These are phyloP conservation scores for Pachymerium ferrugineum DNA, from an alignment of 2,888 invertebrate species.

Conservation along the genomic window DNA sequence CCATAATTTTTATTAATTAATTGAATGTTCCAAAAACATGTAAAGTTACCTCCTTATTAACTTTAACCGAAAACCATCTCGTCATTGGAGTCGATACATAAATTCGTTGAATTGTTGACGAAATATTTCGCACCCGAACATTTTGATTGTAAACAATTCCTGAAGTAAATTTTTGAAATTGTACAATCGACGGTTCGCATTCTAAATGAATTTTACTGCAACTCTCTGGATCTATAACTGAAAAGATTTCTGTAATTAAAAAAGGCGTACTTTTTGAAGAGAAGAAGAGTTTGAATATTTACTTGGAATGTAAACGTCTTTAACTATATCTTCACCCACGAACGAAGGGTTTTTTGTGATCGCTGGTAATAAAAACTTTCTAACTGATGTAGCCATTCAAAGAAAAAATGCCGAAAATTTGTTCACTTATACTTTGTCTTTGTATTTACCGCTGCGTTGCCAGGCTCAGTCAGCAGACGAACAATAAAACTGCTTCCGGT, in stretches of 20 bases:
- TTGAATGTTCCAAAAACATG: neutral
- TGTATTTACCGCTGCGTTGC: neutral
- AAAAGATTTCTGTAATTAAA: neutral
- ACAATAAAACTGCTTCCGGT: neutral
- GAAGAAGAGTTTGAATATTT: neutral
- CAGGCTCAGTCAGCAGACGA: neutral
- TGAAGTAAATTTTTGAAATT: neutral
- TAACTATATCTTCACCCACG: neutral
- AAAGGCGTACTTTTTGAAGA: no score
- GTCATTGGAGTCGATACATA: neutral
- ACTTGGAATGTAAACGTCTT: neutral
- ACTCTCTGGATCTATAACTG: neutral
- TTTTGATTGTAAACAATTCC: neutral
- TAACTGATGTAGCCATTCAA: neutral
- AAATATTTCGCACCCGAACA: neutral
- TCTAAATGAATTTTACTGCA: neutral
- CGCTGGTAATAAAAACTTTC: neutral
- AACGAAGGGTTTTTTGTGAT: neutral
- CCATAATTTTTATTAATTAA: neutral
- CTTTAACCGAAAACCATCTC: neutral
- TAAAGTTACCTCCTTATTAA: neutral
- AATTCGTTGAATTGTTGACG: neutral
- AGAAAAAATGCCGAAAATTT: no score
- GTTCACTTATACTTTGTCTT: no score
- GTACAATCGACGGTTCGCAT: neutral